Evolutionary conservation across 1,140 invertebrate species (phyloP).

Genomic region (Anastatus disparis): DNA sequence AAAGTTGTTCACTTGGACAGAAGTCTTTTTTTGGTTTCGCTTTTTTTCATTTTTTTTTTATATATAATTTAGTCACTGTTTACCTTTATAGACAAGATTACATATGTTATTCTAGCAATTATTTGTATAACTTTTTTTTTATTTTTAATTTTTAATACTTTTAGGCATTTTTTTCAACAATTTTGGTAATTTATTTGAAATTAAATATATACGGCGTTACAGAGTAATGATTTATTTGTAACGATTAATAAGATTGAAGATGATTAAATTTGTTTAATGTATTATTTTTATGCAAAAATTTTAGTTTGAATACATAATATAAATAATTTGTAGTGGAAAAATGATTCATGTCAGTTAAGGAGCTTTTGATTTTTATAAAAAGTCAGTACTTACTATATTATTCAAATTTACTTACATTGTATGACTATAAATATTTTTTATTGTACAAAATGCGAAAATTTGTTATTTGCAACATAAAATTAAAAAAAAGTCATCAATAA

Average conservation of each 20-base stretch:
- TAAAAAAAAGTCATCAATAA: neutral
- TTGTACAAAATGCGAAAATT: slow-evolving; percentile 16
- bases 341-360: too few relatives aligned
- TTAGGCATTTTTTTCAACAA: slow-evolving; percentile 23
- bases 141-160: slow-evolving; percentile 32
- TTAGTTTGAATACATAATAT: too few relatives aligned
- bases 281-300: too few relatives aligned
- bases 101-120: slow-evolving; percentile 19
- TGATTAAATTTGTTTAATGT: slow-evolving; percentile 7
- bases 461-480: neutral
- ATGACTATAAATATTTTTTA: neutral
- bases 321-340: neutral
- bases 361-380: neutral
- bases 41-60: slow-evolving; percentile 22
- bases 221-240: slow-evolving; percentile 2
- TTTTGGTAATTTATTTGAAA: slow-evolving; percentile 11
- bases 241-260: neutral
- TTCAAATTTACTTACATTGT: slow-evolving; percentile 1
- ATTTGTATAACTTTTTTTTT: slow-evolving; percentile 22
- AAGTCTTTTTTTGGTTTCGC: slow-evolving; percentile 22
- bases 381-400: neutral
- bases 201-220: neutral
- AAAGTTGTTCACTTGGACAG: slow-evolving; percentile 12
- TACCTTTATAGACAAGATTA: slow-evolving; percentile 11
- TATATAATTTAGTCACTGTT: neutral